Evolutionary conservation across 2,797 vertebrate species (phyloP).

Genomic region (Rhadinocentrus ornatus): DNA sequence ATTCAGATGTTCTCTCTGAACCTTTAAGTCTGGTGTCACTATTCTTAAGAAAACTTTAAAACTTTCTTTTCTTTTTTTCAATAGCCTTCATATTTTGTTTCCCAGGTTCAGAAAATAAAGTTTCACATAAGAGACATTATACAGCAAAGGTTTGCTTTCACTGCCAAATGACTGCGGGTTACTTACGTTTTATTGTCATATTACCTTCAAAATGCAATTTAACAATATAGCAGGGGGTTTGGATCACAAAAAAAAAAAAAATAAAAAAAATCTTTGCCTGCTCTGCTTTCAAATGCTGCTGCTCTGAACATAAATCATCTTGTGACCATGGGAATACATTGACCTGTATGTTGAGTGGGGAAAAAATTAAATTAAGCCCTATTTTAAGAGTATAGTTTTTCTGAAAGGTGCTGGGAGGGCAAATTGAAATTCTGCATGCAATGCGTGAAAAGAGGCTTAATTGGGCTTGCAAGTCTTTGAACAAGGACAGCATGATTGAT

Average conservation of each 20-base stretch:
- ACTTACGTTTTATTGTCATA: background rate
- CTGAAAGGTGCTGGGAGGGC: conserved; percentile 23
- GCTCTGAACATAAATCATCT: conserved; percentile 45
- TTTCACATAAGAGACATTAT: too few relatives aligned
- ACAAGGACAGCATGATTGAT: conserved; percentile 67
- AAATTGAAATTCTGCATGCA: conserved; percentile 41
- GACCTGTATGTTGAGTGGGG: conserved; percentile 18
- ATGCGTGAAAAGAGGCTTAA: conserved; percentile 27
- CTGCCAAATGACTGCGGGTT: background rate
- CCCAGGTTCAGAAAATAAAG: too few relatives aligned
- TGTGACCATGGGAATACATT: conserved; percentile 36
- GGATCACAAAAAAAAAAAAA: conserved; percentile 37
- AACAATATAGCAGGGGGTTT: conserved; percentile 33
- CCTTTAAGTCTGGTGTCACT: too few relatives aligned
- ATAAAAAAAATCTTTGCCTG: conserved; percentile 15
- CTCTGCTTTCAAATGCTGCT: conserved; percentile 52
- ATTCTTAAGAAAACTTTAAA: too few relatives aligned
- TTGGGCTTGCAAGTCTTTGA: conserved; percentile 50
- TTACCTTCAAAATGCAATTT: conserved; percentile 18
- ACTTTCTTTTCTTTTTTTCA: too few relatives aligned
- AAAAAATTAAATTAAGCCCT: conserved; percentile 34
- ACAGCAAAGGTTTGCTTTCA: too few relatives aligned
- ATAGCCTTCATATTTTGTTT: too few relatives aligned
- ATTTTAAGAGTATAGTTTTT: conserved; percentile 23
- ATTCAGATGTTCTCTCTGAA: too few relatives aligned